Conservation (phyloP, 30 jellyfish, hydroid and myxozoan genomes). For the Hydractinia symbiolongicarpus region DNA sequence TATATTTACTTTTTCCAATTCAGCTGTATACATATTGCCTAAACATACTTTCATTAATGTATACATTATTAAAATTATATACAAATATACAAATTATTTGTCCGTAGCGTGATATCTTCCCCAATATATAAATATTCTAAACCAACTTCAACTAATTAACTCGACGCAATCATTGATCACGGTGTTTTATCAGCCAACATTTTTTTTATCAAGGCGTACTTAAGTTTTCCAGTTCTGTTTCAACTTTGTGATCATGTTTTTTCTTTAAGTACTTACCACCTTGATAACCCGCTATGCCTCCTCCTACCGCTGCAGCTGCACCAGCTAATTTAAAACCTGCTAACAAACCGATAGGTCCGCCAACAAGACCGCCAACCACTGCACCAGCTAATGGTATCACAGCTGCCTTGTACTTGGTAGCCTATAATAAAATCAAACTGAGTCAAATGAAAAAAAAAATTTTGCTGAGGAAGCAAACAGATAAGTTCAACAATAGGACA, state of each 20-base stretch:
- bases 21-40: no score
- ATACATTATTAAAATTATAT: no score
- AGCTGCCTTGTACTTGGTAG: constrained; percentile 87
- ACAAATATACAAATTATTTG: no score
- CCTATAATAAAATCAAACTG: constrained; percentile 36
- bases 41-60: no score
- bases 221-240: constrained; percentile 47
- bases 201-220: constrained; percentile 24
- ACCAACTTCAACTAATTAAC: no score
- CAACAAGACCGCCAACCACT: constrained; percentile 88
- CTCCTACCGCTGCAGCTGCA: constrained; percentile 98
- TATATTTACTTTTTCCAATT: no score
- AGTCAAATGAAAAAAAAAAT: not conserved
- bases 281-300: constrained; percentile 85
- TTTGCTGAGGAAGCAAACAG: no score
- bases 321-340: constrained; percentile 99
- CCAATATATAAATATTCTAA: no score
- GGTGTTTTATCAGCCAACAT: no score
- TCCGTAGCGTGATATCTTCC: no score
- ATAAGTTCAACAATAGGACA: no score
- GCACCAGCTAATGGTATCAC: constrained; percentile 97
- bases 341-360: constrained; percentile 95
- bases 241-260: constrained; percentile 69
- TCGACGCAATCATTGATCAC: no score
- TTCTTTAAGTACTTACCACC: constrained; percentile 69